Percentiles rank a stretch among this genome's conserved stretches.
These are phyloP conservation scores for Actinopyga echinites DNA, from an alignment of 53 echinoderm and acorn worm species.

Conservation along the genomic window DNA sequence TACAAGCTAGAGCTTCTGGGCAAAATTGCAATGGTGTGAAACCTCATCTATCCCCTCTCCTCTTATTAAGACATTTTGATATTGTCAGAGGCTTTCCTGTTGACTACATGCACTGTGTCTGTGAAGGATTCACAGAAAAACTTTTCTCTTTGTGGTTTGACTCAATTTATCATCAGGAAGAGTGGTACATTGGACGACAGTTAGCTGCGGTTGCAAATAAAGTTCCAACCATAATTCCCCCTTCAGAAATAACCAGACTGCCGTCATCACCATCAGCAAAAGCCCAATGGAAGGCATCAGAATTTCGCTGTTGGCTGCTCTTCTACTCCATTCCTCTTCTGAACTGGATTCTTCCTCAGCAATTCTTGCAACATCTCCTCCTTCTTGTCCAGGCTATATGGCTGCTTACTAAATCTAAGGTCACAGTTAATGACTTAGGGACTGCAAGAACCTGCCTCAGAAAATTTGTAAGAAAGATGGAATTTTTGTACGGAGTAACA, in stretches of 20 bases:
- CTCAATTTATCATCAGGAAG: background rate
- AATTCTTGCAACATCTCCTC: background rate
- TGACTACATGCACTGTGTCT: slow-evolving; percentile 22
- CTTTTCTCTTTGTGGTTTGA: slow-evolving; percentile 27
- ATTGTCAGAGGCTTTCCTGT: slow-evolving; percentile 14
- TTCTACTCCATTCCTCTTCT: slow-evolving; percentile 8
- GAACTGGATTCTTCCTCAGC: background rate
- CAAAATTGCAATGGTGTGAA: slow-evolving; percentile 21
- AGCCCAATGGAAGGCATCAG: slow-evolving; percentile 40
- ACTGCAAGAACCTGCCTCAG: background rate
- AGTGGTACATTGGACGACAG: slow-evolving; percentile 16
- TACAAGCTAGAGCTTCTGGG: background rate
- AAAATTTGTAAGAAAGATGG: slow-evolving; percentile 21
- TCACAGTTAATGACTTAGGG: background rate
- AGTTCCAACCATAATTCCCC: background rate
- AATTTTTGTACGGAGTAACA: background rate
- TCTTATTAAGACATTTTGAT: background rate
- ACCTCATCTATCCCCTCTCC: background rate
- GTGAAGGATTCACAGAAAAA: slow-evolving; percentile 14
- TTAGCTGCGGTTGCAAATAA: background rate
- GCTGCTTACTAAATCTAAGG: background rate
- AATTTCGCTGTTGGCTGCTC: slow-evolving; percentile 19
- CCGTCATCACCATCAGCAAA: slow-evolving; percentile 1
- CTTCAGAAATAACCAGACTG: slow-evolving; percentile 11
- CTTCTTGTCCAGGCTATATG: slow-evolving; percentile 25